Evolutionary conservation across 2,113 vertebrate species (phyloP).

Genomic region (Crocuta crocuta): DNA sequence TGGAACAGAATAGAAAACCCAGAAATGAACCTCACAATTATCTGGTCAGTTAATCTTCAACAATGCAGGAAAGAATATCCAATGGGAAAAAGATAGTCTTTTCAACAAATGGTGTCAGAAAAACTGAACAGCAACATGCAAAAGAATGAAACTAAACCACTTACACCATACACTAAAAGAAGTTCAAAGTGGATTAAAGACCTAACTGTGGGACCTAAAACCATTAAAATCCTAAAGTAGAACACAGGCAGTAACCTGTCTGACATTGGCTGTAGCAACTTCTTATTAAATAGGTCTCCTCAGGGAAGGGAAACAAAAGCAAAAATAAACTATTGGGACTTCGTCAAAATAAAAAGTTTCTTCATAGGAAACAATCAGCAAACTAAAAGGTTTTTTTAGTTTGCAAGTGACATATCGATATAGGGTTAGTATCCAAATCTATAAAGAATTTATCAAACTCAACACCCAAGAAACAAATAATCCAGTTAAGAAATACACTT

Average conservation of each 20-base stretch:
- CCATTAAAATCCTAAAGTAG: neutral
- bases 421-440: neutral
- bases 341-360: neutral
- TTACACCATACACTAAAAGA: neutral
- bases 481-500: neutral
- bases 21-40: neutral
- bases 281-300: neutral
- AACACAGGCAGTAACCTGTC: neutral
- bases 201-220: neutral
- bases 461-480: neutral
- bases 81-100: neutral
- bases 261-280: neutral
- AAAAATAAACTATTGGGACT: neutral
- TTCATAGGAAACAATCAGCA: neutral
- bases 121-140: neutral
- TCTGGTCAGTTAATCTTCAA: neutral
- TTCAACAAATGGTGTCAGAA: neutral
- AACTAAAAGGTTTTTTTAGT: neutral
- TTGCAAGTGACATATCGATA: neutral
- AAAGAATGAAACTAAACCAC: neutral
- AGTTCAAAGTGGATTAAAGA: neutral
- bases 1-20: neutral
- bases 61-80: neutral
- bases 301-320: neutral
- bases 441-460: neutral